Base-by-base conservation (phyloP, 2,888 invertebrate species). In the Amiota minor region DNA sequence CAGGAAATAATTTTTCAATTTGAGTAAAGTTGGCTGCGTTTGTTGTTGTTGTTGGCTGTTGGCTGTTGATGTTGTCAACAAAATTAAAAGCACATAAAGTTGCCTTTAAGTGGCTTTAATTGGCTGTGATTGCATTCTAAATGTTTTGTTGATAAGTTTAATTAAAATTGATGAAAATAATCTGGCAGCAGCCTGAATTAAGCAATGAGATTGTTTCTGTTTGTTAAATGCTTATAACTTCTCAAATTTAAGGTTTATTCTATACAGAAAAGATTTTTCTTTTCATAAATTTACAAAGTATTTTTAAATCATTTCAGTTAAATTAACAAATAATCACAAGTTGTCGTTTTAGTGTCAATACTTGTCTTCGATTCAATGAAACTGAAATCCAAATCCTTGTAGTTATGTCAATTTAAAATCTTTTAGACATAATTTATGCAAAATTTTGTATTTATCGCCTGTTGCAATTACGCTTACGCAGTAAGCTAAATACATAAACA, bases 391-490 rank as follows among this genome's bases (percentile, higher is more conserved):
- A 35, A 35, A 35, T 35, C 35, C 35, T 35, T 35, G 35, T 35
- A 35, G 2, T 35, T 35, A 23, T 62, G 71, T 62, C 64, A 72
- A 61, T 72, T 65, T 49, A 46, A 56, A 53, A 65, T 45, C 45
- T 16, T 68, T 50, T 49, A 72, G 65, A 65, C 59, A 65, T 55
- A 68, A 68, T 65, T 72, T 68, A 72, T 67, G 72, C 67, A 64
- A 72, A 72, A 59, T 35, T 35, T 12, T 45, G 14, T 56, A 56
- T 64, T 68, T 61, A 72, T 20, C 47, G 72, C 61, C 59, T 61
- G 72, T 68, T n/a, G 49, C 67, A 56, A 72, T 72, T 72, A 65
- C 59, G 56, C 65, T 35, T 35, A 35, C 35, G 35, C 35, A 35
- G 35, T 35, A 35, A 35, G 35, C 35, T 8, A 35, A 20, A 23